Evolutionary conservation across 2,888 invertebrate species (phyloP).

Genomic region (Norana najaformis): DNA sequence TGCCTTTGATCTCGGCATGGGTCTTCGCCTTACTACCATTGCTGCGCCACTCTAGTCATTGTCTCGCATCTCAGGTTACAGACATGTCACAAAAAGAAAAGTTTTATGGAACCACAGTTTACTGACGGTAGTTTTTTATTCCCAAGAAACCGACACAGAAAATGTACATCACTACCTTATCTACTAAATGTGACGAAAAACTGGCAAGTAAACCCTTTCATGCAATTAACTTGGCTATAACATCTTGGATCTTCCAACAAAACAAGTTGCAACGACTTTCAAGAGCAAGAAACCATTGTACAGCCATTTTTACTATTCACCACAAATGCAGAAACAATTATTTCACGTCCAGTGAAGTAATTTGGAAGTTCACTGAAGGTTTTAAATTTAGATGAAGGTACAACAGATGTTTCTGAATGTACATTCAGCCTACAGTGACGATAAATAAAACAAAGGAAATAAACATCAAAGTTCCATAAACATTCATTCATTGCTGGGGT

Average conservation of each 20-base stretch:
- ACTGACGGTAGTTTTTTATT: neutral
- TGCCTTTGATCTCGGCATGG: too few species aligned
- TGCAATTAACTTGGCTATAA: too few species aligned
- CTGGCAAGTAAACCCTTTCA: neutral
- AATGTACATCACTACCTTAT: neutral
- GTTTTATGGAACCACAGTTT: neutral
- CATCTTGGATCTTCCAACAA: neutral
- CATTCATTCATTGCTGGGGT: conserved; percentile 1
- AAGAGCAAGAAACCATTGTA: neutral
- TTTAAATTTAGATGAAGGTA: neutral
- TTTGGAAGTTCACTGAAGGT: neutral
- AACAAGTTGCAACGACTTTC: neutral
- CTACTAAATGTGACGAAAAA: neutral
- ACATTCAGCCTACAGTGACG: neutral
- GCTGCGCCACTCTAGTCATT: too few species aligned
- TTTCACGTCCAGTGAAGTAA: too few species aligned
- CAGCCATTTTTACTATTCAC: neutral
- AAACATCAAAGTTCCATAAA: neutral
- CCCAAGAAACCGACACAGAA: neutral
- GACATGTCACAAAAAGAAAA: neutral
- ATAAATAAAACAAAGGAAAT: neutral
- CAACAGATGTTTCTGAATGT: neutral
- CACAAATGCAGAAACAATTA: neutral
- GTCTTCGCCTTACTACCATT: too few species aligned
- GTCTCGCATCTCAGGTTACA: neutral